These are phyloP conservation scores for Carapus acus DNA, from an alignment of 2,797 vertebrate species.

Conservation along the genomic window DNA sequence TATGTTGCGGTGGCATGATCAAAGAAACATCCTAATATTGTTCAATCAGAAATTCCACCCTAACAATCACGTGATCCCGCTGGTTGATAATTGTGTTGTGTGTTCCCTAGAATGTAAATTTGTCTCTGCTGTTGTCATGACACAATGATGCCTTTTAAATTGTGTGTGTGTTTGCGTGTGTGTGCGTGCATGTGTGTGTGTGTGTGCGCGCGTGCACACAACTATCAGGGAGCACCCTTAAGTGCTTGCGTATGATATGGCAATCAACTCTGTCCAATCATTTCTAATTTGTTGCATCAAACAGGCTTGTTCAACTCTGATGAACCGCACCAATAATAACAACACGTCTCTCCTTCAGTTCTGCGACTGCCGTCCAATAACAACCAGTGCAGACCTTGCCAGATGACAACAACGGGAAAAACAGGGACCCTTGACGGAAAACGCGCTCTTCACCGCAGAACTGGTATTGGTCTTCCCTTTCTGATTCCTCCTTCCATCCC, in stretches of 20 bases:
- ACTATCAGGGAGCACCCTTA: neutral
- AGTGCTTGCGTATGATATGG: slow-evolving; percentile 31
- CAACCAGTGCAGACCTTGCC: neutral
- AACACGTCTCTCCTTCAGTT: slow-evolving; percentile 39
- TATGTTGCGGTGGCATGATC: neutral
- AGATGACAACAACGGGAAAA: neutral
- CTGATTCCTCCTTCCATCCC: no score
- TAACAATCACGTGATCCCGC: no score
- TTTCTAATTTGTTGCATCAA: slow-evolving; percentile 41
- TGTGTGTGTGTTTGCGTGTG: slow-evolving; percentile 9
- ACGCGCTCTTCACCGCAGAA: no score
- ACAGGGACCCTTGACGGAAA: neutral
- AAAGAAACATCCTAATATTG: neutral
- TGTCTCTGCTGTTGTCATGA: neutral
- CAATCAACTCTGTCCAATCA: slow-evolving; percentile 25
- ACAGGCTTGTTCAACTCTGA: slow-evolving; percentile 34
- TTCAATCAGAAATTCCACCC: no score
- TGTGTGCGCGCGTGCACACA: neutral
- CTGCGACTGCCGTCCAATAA: slow-evolving; percentile 10
- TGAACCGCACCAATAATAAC: slow-evolving; percentile 43
- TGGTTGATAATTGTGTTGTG: neutral
- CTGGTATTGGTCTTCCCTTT: no score
- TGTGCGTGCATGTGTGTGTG: neutral
- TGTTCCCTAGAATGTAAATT: neutral
- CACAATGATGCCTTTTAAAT: no score